Evolutionary conservation across 2,888 invertebrate species (phyloP).

Genomic region (Mythimna pallens): DNA sequence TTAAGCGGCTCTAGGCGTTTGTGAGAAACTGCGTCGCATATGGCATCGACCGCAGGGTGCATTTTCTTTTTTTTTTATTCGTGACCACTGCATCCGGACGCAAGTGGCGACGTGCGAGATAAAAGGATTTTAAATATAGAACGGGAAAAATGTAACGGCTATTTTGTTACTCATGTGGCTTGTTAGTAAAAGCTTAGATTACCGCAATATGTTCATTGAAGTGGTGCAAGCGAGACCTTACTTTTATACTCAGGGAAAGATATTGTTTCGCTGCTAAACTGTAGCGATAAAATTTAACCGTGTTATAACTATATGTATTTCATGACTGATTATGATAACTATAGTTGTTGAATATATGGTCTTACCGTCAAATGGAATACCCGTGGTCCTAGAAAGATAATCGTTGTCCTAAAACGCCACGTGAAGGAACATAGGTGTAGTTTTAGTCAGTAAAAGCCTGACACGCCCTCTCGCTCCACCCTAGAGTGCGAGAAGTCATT

Average conservation of each 20-base stretch:
- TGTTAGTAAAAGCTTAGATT: constrained; percentile 47
- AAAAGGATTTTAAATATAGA: constrained; percentile 84
- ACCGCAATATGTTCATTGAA: constrained; percentile 39
- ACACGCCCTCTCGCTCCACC: too few relatives aligned
- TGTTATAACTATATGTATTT: background rate
- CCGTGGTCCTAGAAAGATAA: too few relatives aligned
- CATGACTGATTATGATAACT: background rate
- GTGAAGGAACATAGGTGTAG: too few relatives aligned
- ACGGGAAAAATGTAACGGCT: constrained; percentile 73
- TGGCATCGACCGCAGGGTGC: constrained; percentile 72
- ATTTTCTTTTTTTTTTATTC: constrained; percentile 70
- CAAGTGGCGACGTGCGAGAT: constrained; percentile 70
- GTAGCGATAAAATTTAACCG: background rate
- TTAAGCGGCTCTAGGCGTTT: constrained; percentile 55
- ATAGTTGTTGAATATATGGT: too few relatives aligned
- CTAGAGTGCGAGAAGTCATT: too few relatives aligned
- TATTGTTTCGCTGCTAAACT: too few relatives aligned
- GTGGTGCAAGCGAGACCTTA: constrained; percentile 33
- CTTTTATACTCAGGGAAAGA: background rate
- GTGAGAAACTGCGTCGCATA: constrained; percentile 69
- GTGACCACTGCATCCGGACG: constrained; percentile 69
- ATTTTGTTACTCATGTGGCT: constrained; percentile 59
- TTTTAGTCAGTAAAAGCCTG: too few relatives aligned
- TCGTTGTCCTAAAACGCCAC: too few relatives aligned
- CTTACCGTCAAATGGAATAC: too few relatives aligned